These are phyloP conservation scores for Leptoclinus maculatus DNA, from an alignment of 2,797 vertebrate genomes.

Conservation along the genomic window DNA sequence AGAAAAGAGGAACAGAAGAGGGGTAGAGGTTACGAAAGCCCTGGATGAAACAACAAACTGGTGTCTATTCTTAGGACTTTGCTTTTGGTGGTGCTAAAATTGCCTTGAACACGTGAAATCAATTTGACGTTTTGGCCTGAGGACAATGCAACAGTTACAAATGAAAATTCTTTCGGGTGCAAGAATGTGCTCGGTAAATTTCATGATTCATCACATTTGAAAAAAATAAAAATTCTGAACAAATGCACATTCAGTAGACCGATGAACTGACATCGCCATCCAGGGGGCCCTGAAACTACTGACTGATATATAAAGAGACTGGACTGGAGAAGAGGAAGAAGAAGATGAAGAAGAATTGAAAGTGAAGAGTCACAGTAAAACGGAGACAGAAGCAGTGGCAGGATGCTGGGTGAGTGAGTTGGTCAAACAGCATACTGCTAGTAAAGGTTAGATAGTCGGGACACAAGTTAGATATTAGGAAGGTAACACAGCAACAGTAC, in stretches of 20 bases:
- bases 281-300: not conserved
- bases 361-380: not conserved
- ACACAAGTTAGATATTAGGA: conserved; percentile 7
- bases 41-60: not conserved
- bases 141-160: not conserved
- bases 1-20: not conserved
- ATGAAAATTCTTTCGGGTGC: not conserved
- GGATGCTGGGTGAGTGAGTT: conserved; percentile 21
- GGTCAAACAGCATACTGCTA: conserved; percentile 39
- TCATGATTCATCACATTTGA: too few relatives aligned
- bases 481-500: not conserved
- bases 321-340: not conserved
- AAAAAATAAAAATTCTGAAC: not conserved
- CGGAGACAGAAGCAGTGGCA: conserved; percentile 17
- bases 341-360: not conserved
- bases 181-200: not conserved
- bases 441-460: conserved; percentile 42
- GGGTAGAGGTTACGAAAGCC: not conserved
- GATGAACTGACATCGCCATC: not conserved
- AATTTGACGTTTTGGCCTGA: not conserved
- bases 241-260: not conserved
- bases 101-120: not conserved
- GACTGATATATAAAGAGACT: not conserved
- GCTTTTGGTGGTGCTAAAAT: not conserved
- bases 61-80: not conserved